These are phyloP conservation scores for Paratilapia polleni DNA, from an alignment of 2,113 vertebrate genomes.

Conservation along the genomic window DNA sequence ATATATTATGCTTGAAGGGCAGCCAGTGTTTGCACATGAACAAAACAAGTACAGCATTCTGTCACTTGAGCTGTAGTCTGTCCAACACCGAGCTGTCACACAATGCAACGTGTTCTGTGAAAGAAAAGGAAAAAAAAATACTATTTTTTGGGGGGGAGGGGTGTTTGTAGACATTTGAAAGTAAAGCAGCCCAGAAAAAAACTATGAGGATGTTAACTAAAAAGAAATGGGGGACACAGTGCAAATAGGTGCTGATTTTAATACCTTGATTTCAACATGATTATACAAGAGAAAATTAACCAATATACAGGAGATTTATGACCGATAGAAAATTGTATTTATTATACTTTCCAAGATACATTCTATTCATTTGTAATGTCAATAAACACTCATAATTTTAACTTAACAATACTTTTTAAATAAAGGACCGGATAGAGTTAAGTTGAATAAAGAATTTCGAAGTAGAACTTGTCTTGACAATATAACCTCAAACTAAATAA, in stretches of 20 bases:
- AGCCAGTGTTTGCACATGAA: slow-evolving; percentile 32
- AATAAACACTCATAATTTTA: slow-evolving; percentile 82
- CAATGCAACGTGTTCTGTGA: background rate
- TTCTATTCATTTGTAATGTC: slow-evolving; percentile 82
- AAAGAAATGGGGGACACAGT: slow-evolving; percentile 69
- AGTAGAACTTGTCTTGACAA: slow-evolving; percentile 72
- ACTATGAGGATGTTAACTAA: background rate
- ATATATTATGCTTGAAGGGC: slow-evolving; percentile 18
- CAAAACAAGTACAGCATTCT: slow-evolving; percentile 11
- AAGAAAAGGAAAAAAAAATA: background rate
- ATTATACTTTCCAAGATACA: slow-evolving; percentile 85
- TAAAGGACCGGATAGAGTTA: slow-evolving; percentile 80
- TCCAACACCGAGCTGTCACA: slow-evolving; percentile 16
- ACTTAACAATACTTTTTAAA: slow-evolving; percentile 83
- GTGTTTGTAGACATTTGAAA: background rate
- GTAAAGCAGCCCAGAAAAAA: background rate
- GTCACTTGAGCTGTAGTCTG: slow-evolving; percentile 20
- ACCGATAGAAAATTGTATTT: slow-evolving; percentile 83
- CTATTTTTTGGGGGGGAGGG: background rate
- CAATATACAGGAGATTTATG: slow-evolving; percentile 81
- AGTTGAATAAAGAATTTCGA: slow-evolving; percentile 64
- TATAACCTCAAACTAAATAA: slow-evolving; percentile 77
- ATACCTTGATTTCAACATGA: slow-evolving; percentile 79
- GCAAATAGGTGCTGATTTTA: slow-evolving; percentile 77
- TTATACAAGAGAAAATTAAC: slow-evolving; percentile 81